Percentiles rank a stretch among this genome's conserved stretches.
phyloP scores from a whole-genome alignment of 2,888 invertebrate genomes.

The Lochmaea crataegi region DNA sequence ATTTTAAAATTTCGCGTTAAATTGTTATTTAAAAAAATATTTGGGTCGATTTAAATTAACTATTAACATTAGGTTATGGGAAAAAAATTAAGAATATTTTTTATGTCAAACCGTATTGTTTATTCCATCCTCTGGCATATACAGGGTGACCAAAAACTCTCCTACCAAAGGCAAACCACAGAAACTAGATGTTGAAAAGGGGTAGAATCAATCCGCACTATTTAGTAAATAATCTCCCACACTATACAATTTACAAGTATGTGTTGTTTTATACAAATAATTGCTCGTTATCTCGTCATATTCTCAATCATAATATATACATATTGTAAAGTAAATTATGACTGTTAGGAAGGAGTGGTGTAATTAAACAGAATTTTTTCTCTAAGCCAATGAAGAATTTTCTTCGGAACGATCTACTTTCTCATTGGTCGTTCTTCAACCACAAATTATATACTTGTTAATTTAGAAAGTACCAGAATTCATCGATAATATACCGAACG shows the following conservation, averaged over 20 bases:
- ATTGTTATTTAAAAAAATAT: no score
- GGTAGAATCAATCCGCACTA: background rate
- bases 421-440: constrained; percentile 21
- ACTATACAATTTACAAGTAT: background rate
- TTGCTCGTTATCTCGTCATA: constrained; percentile 7
- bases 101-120: no score
- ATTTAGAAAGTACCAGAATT: constrained; percentile 26
- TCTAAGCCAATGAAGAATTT: constrained; percentile 25
- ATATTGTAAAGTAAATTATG: constrained; percentile 3
- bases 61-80: no score
- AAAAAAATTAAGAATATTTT: no score
- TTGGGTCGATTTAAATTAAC: background rate
- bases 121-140: no score
- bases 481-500: background rate
- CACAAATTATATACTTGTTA: constrained; percentile 24
- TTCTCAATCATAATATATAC: constrained; percentile 17
- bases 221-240: background rate
- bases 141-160: no score
- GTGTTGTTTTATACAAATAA: background rate
- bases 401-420: constrained; percentile 15
- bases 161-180: no score
- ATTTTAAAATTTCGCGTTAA: background rate
- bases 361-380: constrained; percentile 29
- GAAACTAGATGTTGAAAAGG: no score
- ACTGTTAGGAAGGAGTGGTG: constrained; percentile 23